Evolutionary conservation across 2,888 invertebrate genomes (phyloP).

Genomic region (Oasisia sp.): DNA sequence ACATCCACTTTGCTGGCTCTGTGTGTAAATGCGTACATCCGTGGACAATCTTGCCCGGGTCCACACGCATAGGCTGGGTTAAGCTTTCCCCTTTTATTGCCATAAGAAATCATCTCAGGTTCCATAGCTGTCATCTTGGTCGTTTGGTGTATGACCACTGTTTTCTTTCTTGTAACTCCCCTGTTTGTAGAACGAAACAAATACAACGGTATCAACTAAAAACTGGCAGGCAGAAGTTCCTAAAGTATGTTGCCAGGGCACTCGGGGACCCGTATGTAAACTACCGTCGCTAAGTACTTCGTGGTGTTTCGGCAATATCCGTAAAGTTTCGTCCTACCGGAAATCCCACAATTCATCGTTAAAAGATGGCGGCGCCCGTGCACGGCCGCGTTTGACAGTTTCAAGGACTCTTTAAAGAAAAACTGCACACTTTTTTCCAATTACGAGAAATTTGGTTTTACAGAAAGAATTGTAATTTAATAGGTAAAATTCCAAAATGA

Average conservation of each 20-base stretch:
- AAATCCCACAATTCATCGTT: neutral
- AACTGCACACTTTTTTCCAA: neutral
- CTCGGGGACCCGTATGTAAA: conserved; percentile 17
- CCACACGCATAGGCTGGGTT: conserved; percentile 21
- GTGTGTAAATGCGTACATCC: conserved; percentile 27
- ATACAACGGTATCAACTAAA: conserved; percentile 11
- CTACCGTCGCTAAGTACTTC: conserved; percentile 17
- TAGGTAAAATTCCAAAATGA: neutral
- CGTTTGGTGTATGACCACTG: neutral
- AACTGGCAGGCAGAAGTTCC: neutral
- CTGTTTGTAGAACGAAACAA: conserved; percentile 17
- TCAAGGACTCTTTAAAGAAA: neutral
- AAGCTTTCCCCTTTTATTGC: neutral
- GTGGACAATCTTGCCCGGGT: conserved; percentile 8
- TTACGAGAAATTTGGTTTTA: neutral
- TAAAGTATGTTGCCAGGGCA: conserved; percentile 17
- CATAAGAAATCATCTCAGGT: neutral
- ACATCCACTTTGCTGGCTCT: conserved; percentile 22
- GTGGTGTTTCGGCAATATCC: neutral
- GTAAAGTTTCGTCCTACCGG: neutral
- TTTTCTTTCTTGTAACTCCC: neutral
- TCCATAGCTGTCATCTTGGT: neutral
- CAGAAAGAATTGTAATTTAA: neutral
- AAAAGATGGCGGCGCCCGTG: conserved; percentile 12
- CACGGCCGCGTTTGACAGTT: neutral